These are phyloP conservation scores for Pseudolaguvia tuberculata DNA, from an alignment of 2,113 vertebrate species.

Conservation along the genomic window DNA sequence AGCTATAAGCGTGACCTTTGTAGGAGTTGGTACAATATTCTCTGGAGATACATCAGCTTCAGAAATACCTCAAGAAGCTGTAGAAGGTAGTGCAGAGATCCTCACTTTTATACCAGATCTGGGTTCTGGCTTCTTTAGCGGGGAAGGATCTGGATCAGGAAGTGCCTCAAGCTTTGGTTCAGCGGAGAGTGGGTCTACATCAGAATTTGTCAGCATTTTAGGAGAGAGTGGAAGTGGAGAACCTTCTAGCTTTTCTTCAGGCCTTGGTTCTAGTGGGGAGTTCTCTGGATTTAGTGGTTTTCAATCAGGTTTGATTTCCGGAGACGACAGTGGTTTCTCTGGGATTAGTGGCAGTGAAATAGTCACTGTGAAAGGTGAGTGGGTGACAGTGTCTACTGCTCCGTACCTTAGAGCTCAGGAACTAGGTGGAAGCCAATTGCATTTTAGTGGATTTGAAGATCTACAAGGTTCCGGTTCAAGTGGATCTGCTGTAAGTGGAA, in stretches of 20 bases:
- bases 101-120: slow-evolving; percentile 21
- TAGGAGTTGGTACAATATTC: slow-evolving; percentile 33
- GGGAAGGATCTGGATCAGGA: slow-evolving; percentile 48
- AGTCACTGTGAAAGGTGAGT: slow-evolving; percentile 65
- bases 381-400: slow-evolving; percentile 63
- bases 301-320: slow-evolving; percentile 65
- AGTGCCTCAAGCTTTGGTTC: slow-evolving; percentile 51
- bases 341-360: slow-evolving; percentile 63
- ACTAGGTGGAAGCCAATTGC: slow-evolving; percentile 66
- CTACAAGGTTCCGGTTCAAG: slow-evolving; percentile 51
- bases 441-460: slow-evolving; percentile 72
- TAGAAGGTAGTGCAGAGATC: slow-evolving; percentile 41
- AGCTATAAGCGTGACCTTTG: slow-evolving; percentile 55
- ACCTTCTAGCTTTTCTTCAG: slow-evolving; percentile 52
- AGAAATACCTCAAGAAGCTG: slow-evolving; percentile 42
- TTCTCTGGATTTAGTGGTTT: slow-evolving; percentile 65
- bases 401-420: slow-evolving; percentile 63
- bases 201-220: slow-evolving; percentile 52
- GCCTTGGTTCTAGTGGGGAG: slow-evolving; percentile 47
- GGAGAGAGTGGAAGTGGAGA: slow-evolving; percentile 68
- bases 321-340: slow-evolving; percentile 57
- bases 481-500: slow-evolving; percentile 53
- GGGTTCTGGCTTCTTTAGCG: slow-evolving; percentile 51
- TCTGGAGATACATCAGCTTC: slow-evolving; percentile 50
- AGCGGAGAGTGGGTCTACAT: slow-evolving; percentile 46